These are phyloP conservation scores for Lagria hirta DNA, from an alignment of 2,888 invertebrate species.

Conservation along the genomic window DNA sequence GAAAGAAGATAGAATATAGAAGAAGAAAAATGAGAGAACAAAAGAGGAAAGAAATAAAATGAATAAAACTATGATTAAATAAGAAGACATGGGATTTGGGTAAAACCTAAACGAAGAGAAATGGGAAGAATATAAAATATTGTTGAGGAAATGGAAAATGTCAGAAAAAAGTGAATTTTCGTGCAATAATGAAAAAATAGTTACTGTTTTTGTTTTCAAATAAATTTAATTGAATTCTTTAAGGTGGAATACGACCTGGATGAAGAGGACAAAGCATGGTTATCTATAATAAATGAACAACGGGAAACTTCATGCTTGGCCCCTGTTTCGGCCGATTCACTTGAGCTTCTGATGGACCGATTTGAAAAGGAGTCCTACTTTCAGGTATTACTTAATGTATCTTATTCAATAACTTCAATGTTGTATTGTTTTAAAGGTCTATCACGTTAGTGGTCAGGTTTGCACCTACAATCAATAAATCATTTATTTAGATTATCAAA, in stretches of 20 bases:
- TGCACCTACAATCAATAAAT: constrained; percentile 11
- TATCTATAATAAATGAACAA: constrained; percentile 83
- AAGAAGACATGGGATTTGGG: no score
- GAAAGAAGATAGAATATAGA: no score
- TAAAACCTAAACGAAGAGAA: no score
- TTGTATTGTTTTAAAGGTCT: constrained; percentile 26
- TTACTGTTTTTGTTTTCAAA: constrained; percentile 2
- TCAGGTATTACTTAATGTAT: constrained; percentile 59
- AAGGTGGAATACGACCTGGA: constrained; percentile 93
- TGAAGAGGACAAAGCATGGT: constrained; percentile 96
- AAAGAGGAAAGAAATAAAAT: no score
- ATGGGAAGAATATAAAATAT: no score
- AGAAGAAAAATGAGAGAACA: no score
- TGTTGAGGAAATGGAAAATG: no score
- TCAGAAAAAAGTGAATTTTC: no score
- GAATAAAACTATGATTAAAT: no score
- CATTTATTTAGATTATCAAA: constrained; percentile 1
- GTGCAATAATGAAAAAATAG: no score
- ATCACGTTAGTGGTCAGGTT: constrained; percentile 28
- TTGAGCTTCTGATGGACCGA: constrained; percentile 96
- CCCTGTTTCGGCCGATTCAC: constrained; percentile 80
- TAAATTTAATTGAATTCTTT: constrained; percentile 17
- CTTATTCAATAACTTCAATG: constrained; percentile 4
- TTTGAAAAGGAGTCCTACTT: constrained; percentile 97
- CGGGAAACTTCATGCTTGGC: constrained; percentile 71